These are phyloP conservation scores for Sialia sialis DNA, from an alignment of 2,113 vertebrate species.

Conservation along the genomic window DNA sequence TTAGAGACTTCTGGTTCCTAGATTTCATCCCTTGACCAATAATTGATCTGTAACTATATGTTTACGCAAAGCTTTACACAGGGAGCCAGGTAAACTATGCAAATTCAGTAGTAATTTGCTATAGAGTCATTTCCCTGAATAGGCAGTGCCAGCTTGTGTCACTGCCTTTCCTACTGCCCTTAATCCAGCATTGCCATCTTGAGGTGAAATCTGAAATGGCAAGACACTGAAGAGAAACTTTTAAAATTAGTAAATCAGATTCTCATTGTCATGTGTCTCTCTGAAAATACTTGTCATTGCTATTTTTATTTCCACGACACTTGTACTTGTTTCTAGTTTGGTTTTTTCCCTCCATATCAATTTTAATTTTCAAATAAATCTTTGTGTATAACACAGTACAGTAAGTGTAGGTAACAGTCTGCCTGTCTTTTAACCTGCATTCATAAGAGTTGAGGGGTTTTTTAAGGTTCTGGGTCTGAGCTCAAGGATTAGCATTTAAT, in stretches of 20 bases:
- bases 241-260: background rate
- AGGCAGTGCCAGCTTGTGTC: background rate
- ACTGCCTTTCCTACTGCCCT: background rate
- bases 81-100: background rate
- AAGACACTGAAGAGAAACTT: background rate
- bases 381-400: background rate
- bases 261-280: background rate
- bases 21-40: background rate
- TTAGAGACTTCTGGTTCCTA: background rate
- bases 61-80: background rate
- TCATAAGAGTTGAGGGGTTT: background rate
- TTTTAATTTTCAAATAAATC: background rate
- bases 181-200: constrained; percentile 15
- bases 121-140: background rate
- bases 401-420: background rate
- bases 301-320: background rate
- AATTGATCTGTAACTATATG: background rate
- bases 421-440: background rate
- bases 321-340: background rate
- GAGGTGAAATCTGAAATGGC: background rate
- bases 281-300: background rate
- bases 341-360: background rate
- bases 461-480: background rate
- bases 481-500: background rate
- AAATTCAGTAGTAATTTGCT: background rate